Conservation (phyloP, 2,113 vertebrate species). For the Onychorhynchus coronatus region DNA sequence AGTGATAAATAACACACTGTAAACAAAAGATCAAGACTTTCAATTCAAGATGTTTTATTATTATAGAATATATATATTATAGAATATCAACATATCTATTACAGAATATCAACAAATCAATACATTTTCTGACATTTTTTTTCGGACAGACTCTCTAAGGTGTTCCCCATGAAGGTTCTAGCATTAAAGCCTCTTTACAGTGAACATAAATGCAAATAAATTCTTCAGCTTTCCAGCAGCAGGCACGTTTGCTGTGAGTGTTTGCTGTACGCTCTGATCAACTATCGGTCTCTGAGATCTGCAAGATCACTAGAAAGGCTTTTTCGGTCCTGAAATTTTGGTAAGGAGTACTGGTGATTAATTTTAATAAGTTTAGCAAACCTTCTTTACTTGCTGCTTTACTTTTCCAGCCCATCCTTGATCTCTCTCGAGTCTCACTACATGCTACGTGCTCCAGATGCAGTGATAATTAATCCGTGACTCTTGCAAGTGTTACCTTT, state of each 20-base stretch:
- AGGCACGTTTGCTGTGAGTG: background rate
- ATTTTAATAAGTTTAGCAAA: background rate
- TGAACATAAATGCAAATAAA: background rate
- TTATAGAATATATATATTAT: background rate
- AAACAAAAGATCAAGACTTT: background rate
- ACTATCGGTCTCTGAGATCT: background rate
- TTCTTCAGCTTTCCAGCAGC: background rate
- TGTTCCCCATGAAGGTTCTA: background rate
- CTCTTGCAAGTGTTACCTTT: background rate
- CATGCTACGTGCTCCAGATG: background rate
- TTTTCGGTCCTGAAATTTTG: background rate
- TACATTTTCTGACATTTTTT: background rate
- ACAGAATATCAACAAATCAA: background rate
- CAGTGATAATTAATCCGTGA: background rate
- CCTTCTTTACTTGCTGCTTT: rapidly evolving
- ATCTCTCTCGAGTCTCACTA: rapidly evolving
- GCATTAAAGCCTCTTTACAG: background rate
- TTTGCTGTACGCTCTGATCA: background rate
- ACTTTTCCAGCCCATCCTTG: background rate
- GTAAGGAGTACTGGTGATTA: background rate
- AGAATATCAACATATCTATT: background rate
- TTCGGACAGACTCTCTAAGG: background rate
- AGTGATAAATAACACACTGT: background rate
- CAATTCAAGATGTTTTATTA: background rate
- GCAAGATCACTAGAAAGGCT: background rate